phyloP scores from a whole-genome alignment of 2,113 vertebrate genomes.

The Herpetotheres cachinnans region DNA sequence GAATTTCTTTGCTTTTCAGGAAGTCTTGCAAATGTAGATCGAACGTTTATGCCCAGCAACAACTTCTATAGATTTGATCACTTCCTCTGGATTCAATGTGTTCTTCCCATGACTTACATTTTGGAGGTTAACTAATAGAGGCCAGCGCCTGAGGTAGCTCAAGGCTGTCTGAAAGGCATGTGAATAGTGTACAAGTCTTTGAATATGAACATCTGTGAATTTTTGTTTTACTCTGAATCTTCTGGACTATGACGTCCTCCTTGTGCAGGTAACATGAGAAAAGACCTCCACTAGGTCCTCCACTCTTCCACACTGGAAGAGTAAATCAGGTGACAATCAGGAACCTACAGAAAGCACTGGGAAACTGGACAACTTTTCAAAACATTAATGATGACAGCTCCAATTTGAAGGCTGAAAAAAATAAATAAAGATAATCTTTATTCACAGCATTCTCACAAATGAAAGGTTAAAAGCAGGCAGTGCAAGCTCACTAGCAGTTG shows the following conservation, averaged over 20 bases:
- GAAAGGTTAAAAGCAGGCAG: conserved; percentile 44
- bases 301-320: background rate
- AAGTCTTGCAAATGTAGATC: background rate
- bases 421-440: conserved; percentile 38
- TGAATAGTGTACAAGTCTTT: background rate
- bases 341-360: background rate
- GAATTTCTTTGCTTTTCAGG: background rate
- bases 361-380: background rate
- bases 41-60: background rate
- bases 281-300: background rate
- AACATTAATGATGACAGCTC: background rate
- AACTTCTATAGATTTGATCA: background rate
- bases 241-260: background rate
- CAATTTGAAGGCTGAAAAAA: conserved; percentile 10
- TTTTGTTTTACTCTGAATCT: background rate
- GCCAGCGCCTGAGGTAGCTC: background rate
- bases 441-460: conserved; percentile 50
- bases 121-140: background rate
- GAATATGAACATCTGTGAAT: background rate
- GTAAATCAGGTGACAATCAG: background rate
- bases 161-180: background rate
- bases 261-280: accelerated
- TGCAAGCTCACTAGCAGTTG: conserved; percentile 11
- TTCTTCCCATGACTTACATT: background rate
- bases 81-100: background rate